phyloP scores from a whole-genome alignment of 2,113 vertebrate species.

The Triplophysa siluroides region DNA sequence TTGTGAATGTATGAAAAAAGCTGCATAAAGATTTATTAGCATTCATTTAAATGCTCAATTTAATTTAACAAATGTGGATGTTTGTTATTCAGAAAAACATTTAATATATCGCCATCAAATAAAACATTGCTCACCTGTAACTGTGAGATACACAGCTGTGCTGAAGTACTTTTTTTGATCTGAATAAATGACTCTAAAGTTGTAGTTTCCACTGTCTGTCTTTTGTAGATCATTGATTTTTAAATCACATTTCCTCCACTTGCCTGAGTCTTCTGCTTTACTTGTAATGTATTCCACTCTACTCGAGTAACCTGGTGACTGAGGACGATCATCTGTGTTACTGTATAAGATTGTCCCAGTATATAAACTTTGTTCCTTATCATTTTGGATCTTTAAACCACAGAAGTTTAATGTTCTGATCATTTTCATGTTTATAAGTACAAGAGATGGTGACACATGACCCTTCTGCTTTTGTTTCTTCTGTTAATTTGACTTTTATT shows the following conservation, averaged over 20 bases:
- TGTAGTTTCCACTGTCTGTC: constrained; percentile 62
- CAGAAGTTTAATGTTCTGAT: constrained; percentile 12
- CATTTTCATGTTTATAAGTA: accelerated
- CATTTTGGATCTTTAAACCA: constrained; percentile 65
- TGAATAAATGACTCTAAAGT: constrained; percentile 44
- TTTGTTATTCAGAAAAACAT: no score
- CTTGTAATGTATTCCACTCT: constrained; percentile 45
- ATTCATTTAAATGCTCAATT: no score
- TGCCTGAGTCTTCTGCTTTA: accelerated
- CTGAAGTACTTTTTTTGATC: accelerated
- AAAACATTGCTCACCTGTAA: constrained; percentile 55
- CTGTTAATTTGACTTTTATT: accelerated
- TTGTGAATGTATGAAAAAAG: no score
- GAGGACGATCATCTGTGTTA: accelerated
- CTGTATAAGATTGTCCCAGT: constrained; percentile 52
- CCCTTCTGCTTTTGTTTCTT: constrained; percentile 49
- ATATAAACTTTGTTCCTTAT: accelerated
- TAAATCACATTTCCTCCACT: constrained; percentile 33
- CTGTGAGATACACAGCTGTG: background rate
- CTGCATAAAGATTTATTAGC: no score
- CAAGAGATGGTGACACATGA: constrained; percentile 66
- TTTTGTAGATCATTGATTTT: constrained; percentile 56
- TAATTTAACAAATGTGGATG: no score
- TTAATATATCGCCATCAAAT: background rate
- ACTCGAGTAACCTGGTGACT: constrained; percentile 35